phyloP scores from a whole-genome alignment of 2,797 vertebrate species.

The Garrulus glandarius region DNA sequence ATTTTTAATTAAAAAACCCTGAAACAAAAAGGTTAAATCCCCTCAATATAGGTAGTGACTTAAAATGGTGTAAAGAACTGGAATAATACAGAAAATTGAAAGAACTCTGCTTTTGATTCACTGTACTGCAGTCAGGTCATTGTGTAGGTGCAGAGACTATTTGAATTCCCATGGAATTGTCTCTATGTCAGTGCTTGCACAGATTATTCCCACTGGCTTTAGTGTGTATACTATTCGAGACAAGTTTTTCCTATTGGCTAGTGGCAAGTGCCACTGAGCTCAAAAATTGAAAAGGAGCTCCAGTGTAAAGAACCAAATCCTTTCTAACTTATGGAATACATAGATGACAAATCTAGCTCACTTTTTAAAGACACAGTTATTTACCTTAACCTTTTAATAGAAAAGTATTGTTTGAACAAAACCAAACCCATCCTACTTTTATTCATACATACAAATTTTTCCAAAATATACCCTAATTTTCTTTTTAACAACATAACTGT shows the following conservation, averaged over 20 bases:
- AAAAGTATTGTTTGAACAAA: background rate
- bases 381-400: background rate
- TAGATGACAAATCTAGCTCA: background rate
- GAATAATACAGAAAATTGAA: background rate
- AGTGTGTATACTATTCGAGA: background rate
- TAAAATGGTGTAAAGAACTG: background rate
- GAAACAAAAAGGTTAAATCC: fast-evolving
- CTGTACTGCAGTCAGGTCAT: background rate
- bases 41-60: background rate
- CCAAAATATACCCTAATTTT: background rate
- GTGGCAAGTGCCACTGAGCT: background rate
- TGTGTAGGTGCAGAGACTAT: background rate
- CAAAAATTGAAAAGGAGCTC: background rate
- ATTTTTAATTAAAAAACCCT: background rate
- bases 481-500: background rate
- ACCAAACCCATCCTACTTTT: background rate
- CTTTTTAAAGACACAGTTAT: background rate
- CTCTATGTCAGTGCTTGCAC: fast-evolving
- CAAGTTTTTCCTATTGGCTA: background rate
- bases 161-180: background rate
- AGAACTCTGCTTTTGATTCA: background rate
- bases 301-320: background rate
- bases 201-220: background rate
- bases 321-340: background rate
- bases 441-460: background rate